Evolutionary conservation across 2,888 invertebrate genomes (phyloP), one percentile per base, ranked within the genome.

Genomic region (Plebejus melissa): DNA sequence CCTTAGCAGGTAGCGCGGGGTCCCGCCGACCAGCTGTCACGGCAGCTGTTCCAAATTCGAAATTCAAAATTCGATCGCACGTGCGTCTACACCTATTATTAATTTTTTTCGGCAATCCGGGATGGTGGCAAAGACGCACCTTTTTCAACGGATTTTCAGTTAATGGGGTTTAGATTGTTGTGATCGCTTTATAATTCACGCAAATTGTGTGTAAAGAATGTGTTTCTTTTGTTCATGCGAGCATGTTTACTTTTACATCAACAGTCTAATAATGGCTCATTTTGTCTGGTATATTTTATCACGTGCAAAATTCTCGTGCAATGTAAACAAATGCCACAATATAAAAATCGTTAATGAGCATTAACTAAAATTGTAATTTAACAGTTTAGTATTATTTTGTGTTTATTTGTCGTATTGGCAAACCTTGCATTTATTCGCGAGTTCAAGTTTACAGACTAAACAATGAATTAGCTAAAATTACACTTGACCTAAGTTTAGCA

Each of bases 81-180:
- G 93, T 93, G 93, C 90, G 88, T 81, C 85, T 84, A 84, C 85
- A 87, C 89, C 90, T 89, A 91, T 92, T 90, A 91, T 90, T 90
- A 87, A 85, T 83, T 83, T 86, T 88, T 88, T 88, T 86, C 83
- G 32, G 16, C 28, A 83, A 84, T 83, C 83, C 85, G 82, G 83
- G 82, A 87, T 85, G 83, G 83, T 80, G 76, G 78, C 80, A 80
- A 82, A 81, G 81, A 82, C 75, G 75, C 81, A 81, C 77, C 80
- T 79, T 80, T 78, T 76, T 77, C 77, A 79, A 80, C 79, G 77
- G 78, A 79, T 77, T 77, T 78, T 32, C 57, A 74, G 41, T 60
- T 74, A 60, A 74, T 65, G 65, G 65, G 65, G 65, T 36, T 65
- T 65, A 65, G 65, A 65, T 36, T 65, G 65, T 65, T 65, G 32